Evolutionary conservation across 2,888 invertebrate species (phyloP).

Genomic region (Atrina japonica): DNA sequence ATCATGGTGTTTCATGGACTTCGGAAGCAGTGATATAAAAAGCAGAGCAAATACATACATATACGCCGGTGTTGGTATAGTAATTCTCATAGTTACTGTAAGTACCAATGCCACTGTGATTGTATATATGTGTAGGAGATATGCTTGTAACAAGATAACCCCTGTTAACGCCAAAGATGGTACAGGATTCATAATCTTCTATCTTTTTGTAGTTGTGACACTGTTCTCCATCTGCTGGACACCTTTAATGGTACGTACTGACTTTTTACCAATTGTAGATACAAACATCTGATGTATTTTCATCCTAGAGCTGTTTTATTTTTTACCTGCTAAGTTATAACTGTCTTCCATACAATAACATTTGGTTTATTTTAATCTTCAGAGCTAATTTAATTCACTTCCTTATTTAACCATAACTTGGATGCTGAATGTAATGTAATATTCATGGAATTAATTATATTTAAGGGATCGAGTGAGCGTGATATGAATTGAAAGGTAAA

Average conservation of each 20-base stretch:
- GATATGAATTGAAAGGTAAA: too few species aligned
- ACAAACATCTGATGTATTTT: too few species aligned
- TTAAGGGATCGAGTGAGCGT: too few species aligned
- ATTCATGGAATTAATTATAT: too few species aligned
- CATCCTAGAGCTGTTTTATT: too few species aligned
- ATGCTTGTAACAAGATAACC: not conserved
- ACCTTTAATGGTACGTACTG: constrained; percentile 75
- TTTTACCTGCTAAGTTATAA: too few species aligned
- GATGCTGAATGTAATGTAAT: too few species aligned
- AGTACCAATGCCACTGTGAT: constrained; percentile 11
- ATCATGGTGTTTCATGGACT: constrained; percentile 41
- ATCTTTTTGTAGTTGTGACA: constrained; percentile 77
- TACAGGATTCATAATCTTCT: constrained; percentile 68
- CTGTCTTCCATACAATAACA: too few species aligned
- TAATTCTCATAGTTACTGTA: constrained; percentile 24
- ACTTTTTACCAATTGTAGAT: too few species aligned
- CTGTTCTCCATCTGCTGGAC: constrained; percentile 79
- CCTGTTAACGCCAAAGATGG: constrained; percentile 7
- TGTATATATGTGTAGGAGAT: not conserved
- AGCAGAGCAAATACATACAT: constrained; percentile 19
- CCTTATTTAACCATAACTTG: too few species aligned
- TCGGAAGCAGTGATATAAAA: constrained; percentile 7
- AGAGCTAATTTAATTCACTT: too few species aligned
- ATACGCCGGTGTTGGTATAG: constrained; percentile 25
- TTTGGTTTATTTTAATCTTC: too few species aligned